Evolutionary conservation across 2,113 vertebrate species (phyloP), one percentile per base, ranked within the genome.

Genomic region (Cygnus buccinator): DNA sequence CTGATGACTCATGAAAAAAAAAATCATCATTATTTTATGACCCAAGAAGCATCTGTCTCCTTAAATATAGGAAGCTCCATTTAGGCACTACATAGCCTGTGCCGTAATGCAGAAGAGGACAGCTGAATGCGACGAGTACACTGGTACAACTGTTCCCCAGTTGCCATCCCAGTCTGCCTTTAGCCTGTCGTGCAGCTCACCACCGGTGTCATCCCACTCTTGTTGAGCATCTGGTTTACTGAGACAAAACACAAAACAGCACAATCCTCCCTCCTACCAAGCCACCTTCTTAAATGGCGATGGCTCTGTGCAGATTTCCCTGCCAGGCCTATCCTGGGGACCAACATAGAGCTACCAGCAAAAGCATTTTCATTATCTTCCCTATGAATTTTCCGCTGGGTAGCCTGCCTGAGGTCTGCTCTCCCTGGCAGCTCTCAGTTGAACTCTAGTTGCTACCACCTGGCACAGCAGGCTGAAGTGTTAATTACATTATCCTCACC

Each of bases 61-160:
- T 91, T 66, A 80, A 18, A 41, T 8, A 48, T 0, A 31, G n/a
- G 39, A 9, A 3, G 2, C 37, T 82, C 54, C 17, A 61, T 13
- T 82, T 31, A 35, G 44, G 15, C n/a, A 62, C 44, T 23, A 16
- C 14, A 2, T 29, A 10, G 0, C 29, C 73, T 74, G 26, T 20
- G n/a, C 31, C 29, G 50, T 26, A 67, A 44, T 28, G 12, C 67
- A 72, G 86, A 78, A 81, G 54, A 76, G 19, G 43, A 87, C 54
- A 87, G 76, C 10, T 8, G 2, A 65, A 33, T 58, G 37, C 37
- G 26, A 33, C 1, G 2, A 57, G 26, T 70, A 33, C 39, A 66
- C 72, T 22, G 11, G 13, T n/a, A 41, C 16, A 65, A 6, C 62
- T 37, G 0, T 22, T 74, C 4, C 21, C 35, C 3, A 0, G 0